A percentile compares a stretch with the other conserved stretches of the same genome.
Evolutionary conservation across 2,888 invertebrate species (phyloP).

Genomic region (Epistrophe eligans): DNA sequence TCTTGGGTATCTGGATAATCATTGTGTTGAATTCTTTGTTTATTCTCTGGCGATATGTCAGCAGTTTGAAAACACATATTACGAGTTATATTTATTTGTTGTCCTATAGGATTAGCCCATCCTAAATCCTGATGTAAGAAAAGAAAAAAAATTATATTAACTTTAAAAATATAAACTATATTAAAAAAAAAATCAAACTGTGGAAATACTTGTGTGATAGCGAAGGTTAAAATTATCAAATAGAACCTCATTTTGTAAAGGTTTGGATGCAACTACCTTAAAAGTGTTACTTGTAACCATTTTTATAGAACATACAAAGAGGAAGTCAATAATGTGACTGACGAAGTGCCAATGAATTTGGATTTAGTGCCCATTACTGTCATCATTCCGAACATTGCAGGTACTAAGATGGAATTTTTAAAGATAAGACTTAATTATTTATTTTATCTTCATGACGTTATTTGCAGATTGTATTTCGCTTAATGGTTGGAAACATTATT

Average conservation of each 20-base stretch:
- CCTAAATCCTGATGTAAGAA: constrained; percentile 11
- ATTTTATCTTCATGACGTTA: too few species aligned
- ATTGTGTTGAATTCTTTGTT: background rate
- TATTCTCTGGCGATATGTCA: background rate
- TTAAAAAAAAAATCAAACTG: background rate
- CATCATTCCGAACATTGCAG: too few species aligned
- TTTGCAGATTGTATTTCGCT: too few species aligned
- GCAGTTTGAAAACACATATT: background rate
- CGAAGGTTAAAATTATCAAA: background rate
- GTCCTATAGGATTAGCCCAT: background rate
- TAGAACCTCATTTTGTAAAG: constrained; percentile 10
- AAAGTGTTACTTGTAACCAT: background rate
- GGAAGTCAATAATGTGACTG: too few species aligned
- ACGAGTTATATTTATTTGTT: background rate
- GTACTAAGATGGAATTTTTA: too few species aligned
- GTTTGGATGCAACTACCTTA: background rate
- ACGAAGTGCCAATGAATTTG: too few species aligned
- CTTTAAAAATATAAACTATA: background rate
- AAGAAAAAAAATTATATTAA: background rate
- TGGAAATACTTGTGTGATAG: background rate
- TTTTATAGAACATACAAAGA: background rate
- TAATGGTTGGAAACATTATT: too few species aligned
- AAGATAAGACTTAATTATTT: too few species aligned
- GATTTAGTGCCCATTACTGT: too few species aligned
- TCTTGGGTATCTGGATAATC: background rate